These are phyloP conservation scores for Xerus inauris DNA, from an alignment of 2,113 vertebrate genomes.

Conservation along the genomic window DNA sequence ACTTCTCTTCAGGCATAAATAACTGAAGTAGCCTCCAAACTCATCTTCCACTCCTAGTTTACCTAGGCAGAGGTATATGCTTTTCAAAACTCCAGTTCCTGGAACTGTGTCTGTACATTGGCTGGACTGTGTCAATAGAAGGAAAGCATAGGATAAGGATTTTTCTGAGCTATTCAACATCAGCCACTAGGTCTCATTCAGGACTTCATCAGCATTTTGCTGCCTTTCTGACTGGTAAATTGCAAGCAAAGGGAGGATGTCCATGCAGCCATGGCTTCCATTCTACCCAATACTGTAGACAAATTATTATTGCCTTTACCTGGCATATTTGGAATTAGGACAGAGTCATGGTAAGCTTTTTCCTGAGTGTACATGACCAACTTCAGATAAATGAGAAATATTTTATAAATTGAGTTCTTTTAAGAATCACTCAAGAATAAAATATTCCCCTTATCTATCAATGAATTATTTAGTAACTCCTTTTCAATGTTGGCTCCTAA, in stretches of 20 bases:
- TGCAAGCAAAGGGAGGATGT: slow-evolving; percentile 68
- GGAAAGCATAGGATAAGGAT: slow-evolving; percentile 46
- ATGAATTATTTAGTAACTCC: slow-evolving; percentile 3
- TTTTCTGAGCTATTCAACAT: slow-evolving; percentile 58
- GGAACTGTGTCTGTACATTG: background rate
- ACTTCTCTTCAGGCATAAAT: slow-evolving; percentile 33
- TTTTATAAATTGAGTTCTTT: slow-evolving; percentile 21
- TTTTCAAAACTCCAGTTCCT: slow-evolving; percentile 27
- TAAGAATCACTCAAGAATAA: background rate
- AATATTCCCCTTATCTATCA: background rate
- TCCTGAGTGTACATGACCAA: background rate
- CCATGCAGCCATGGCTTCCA: fast-evolving
- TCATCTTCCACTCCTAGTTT: background rate
- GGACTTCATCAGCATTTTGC: background rate
- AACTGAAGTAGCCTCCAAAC: background rate
- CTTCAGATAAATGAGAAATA: background rate
- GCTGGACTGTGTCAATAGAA: background rate
- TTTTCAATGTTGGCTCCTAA: background rate
- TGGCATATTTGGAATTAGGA: fast-evolving
- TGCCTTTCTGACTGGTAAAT: background rate
- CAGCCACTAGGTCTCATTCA: fast-evolving
- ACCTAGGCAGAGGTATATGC: slow-evolving; percentile 9
- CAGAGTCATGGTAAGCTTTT: background rate
- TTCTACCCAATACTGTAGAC: fast-evolving
- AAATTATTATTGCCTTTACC: background rate